Base-by-base conservation (phyloP, 2,797 vertebrate species). In the Labroides dimidiatus region DNA sequence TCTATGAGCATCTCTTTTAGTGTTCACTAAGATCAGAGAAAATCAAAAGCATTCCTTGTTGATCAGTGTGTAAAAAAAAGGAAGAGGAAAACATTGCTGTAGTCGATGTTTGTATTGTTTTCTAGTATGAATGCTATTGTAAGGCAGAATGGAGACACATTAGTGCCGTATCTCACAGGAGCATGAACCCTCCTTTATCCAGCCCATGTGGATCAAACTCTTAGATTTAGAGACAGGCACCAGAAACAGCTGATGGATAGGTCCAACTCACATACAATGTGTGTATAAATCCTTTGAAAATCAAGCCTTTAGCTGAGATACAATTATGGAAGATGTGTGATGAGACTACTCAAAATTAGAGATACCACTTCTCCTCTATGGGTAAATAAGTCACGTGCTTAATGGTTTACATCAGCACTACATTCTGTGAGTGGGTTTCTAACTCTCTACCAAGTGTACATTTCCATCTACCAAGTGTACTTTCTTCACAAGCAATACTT, bases 101-200 rank as follows among this genome's bases (percentile, higher is more conserved):
- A 36, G 71, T 77, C 59, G 15, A 84, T 52, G 76, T 57, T 78
- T 52, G 44, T 45, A 62, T 86, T 44, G 79, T 20, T 52, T 54
- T 76, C 53, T 67, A 55, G 55, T 41, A 73, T 73, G 66, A 81
- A 69, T 69, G 65, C 64, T 64, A 67, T 73, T 8, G 54, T 90
- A 92, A 91, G 91, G 92, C 89, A 91, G 78, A 86, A 90, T 85
- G 80, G 64, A 89, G 78, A 83, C 79, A 76, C 74, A 43, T 24
- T 43, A 77, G 81, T 72, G 85, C 83, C 87, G 69, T 68, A 72
- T 87, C 81, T 82, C 77, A 59, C 58, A 75, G 65, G 64, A 75
- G 77, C 45, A 75, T 59, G 44, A 59, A 75, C 39, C 45, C 76
- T 75, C 58, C 59, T 53, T 64, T 16, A 77, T 65, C 65, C 57